Evolutionary conservation across 2,797 vertebrate genomes (phyloP).

Genomic region (Monodelphis domestica): DNA sequence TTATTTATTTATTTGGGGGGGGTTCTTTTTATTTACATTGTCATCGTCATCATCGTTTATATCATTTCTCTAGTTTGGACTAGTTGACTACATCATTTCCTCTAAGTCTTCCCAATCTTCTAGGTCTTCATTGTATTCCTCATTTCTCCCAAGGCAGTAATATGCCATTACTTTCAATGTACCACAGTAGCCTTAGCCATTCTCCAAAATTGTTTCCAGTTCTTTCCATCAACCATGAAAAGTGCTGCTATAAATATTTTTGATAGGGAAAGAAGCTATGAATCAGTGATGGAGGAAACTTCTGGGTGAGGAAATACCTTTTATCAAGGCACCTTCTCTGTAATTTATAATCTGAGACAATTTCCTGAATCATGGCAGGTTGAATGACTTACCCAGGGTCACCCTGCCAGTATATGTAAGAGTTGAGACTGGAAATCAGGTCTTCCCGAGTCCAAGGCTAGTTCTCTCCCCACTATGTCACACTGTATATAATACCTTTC

Average conservation of each 20-base stretch:
- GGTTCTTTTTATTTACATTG: not conserved
- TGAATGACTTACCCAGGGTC: not conserved
- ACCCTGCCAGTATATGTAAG: not conserved
- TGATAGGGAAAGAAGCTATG: not conserved
- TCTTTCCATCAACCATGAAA: not conserved
- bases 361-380: not conserved
- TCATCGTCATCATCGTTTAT: not conserved
- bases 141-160: not conserved
- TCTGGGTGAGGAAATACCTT: not conserved
- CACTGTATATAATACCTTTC: not conserved
- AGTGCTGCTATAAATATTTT: not conserved
- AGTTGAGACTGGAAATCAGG: not conserved
- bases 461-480: not conserved
- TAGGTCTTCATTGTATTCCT: too few species aligned
- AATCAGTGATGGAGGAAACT: not conserved
- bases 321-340: not conserved
- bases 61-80: not conserved
- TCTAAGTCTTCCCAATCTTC: not conserved
- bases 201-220: not conserved
- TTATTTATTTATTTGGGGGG: not conserved
- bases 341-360: not conserved
- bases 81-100: not conserved
- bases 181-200: not conserved
- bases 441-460: not conserved
- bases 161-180: not conserved